These are phyloP conservation scores for Mechanitis messenoides DNA, from an alignment of 2,888 invertebrate species.

Conservation along the genomic window DNA sequence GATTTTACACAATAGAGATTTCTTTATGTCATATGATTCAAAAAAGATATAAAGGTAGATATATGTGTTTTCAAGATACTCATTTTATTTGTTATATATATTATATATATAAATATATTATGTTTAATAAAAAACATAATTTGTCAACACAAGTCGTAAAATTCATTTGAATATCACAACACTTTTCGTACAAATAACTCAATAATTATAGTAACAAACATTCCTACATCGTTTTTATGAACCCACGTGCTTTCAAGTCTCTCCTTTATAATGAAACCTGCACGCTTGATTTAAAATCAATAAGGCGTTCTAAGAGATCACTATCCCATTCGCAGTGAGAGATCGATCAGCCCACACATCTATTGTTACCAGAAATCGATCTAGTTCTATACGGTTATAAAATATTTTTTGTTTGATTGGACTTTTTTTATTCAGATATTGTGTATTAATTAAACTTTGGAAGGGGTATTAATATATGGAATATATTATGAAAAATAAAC, in stretches of 20 bases:
- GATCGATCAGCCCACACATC: slow-evolving; percentile 67
- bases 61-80: too few relatives aligned
- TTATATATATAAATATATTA: too few relatives aligned
- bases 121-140: too few relatives aligned
- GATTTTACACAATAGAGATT: too few relatives aligned
- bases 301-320: slow-evolving; percentile 63
- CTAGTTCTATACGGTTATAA: slow-evolving; percentile 48
- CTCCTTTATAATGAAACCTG: slow-evolving; percentile 49
- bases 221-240: slow-evolving; percentile 22
- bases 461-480: neutral
- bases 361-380: slow-evolving; percentile 68
- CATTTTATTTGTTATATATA: too few relatives aligned
- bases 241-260: slow-evolving; percentile 34
- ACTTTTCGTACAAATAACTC: slow-evolving; percentile 4
- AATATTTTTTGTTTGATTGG: slow-evolving; percentile 41
- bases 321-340: slow-evolving; percentile 67
- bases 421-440: slow-evolving; percentile 28
- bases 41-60: too few relatives aligned
- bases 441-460: neutral
- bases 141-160: too few relatives aligned
- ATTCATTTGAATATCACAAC: neutral
- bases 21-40: too few relatives aligned
- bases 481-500: neutral
- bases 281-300: slow-evolving; percentile 70
- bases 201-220: slow-evolving; percentile 13